Evolutionary conservation across 2,797 vertebrate genomes (phyloP).

Genomic region (Enteromius treurensis): DNA sequence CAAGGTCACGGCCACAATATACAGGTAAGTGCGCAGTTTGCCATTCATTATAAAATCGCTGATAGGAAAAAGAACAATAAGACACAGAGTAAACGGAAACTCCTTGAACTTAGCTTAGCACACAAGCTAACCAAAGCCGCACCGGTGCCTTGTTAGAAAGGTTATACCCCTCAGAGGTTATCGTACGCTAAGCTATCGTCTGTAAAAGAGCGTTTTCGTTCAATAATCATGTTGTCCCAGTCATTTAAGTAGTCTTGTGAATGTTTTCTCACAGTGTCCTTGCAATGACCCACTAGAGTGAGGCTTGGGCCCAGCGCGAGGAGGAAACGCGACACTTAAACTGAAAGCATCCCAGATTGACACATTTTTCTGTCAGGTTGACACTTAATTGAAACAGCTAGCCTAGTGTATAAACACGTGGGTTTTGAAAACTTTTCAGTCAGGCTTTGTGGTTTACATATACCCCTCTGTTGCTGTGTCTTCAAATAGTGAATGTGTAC

Average conservation of each 20-base stretch:
- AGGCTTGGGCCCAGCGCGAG: constrained; percentile 32
- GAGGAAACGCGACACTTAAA: not conserved
- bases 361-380: not conserved
- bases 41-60: not conserved
- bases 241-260: not conserved
- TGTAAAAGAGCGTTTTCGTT: not conserved
- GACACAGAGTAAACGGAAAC: not conserved
- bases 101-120: constrained; percentile 42
- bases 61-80: not conserved
- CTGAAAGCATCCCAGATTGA: not conserved
- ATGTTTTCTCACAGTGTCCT: constrained; percentile 55
- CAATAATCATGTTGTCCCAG: not conserved
- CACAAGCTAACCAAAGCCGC: not conserved
- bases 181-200: not conserved
- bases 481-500: not conserved
- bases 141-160: not conserved
- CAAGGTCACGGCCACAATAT: constrained; percentile 66
- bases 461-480: not conserved
- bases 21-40: constrained; percentile 66
- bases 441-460: not conserved
- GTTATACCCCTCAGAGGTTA: not conserved
- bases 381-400: not conserved
- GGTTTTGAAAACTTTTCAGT: not conserved
- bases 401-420: not conserved
- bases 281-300: constrained; percentile 61